A percentile compares a stretch with the other conserved stretches of the same genome.
Evolutionary conservation across 2,888 invertebrate species (phyloP).

Genomic region (Mythimna loreyi): DNA sequence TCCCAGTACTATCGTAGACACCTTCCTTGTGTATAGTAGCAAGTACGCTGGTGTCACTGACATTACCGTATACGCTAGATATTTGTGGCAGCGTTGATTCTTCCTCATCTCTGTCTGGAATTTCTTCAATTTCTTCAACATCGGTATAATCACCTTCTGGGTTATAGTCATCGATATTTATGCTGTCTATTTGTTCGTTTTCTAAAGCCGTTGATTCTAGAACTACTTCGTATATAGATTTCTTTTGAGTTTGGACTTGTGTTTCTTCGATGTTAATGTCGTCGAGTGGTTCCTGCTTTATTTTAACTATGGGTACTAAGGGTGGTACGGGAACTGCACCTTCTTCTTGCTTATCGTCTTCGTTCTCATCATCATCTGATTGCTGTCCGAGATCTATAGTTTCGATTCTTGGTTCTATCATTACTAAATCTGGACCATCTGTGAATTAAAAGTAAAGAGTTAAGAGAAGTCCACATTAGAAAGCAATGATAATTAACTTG

Average conservation of each 20-base stretch:
- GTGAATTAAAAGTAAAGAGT: slow-evolving; percentile 2
- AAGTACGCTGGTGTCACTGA: slow-evolving; percentile 39
- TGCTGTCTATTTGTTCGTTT: slow-evolving; percentile 49
- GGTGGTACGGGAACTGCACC: slow-evolving; percentile 10
- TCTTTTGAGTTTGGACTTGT: slow-evolving; percentile 29
- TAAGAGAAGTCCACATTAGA: not conserved
- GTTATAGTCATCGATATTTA: slow-evolving; percentile 4
- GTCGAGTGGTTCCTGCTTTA: slow-evolving; percentile 58
- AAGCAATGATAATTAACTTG: no score
- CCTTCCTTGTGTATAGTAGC: slow-evolving; percentile 12
- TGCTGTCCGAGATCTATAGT: slow-evolving; percentile 77
- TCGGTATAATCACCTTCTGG: slow-evolving; percentile 2
- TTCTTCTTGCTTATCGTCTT: slow-evolving; percentile 17
- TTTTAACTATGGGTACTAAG: slow-evolving; percentile 57
- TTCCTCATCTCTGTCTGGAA: not conserved
- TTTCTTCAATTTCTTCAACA: slow-evolving; percentile 9
- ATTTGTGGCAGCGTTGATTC: slow-evolving; percentile 63
- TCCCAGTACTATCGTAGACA: not conserved
- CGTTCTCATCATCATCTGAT: slow-evolving; percentile 72
- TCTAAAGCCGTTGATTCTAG: slow-evolving; percentile 45
- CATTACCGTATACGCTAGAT: slow-evolving; percentile 64
- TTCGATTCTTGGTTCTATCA: slow-evolving; percentile 79
- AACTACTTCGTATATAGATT: slow-evolving; percentile 46
- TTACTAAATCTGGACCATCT: slow-evolving; percentile 46
- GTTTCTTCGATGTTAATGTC: slow-evolving; percentile 34